A percentile compares a stretch with the other conserved stretches of the same genome.
phyloP scores from a whole-genome alignment of 2,113 vertebrate species.

The Ageneiosus marmoratus region DNA sequence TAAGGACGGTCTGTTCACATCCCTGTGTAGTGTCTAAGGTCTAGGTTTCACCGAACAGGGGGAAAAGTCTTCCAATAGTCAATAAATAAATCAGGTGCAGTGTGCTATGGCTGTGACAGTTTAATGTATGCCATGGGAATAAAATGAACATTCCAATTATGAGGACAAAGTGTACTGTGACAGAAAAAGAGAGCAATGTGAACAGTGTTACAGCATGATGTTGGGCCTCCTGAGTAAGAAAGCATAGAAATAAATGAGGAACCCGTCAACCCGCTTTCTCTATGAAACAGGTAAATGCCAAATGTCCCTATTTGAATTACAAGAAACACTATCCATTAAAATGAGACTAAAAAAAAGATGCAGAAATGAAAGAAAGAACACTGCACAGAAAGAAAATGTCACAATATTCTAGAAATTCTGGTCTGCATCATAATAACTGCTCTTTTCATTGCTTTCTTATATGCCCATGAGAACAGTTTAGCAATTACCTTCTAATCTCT shows the following conservation, averaged over 20 bases:
- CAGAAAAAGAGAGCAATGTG: conserved; percentile 7
- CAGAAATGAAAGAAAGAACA: background rate
- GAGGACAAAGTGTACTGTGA: conserved; percentile 24
- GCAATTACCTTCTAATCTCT: background rate
- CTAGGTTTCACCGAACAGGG: conserved; percentile 7
- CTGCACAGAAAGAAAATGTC: background rate
- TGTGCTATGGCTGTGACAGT: conserved; percentile 35
- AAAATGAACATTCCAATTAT: conserved; percentile 46
- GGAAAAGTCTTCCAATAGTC: conserved; percentile 13
- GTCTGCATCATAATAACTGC: too few species aligned
- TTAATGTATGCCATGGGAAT: conserved; percentile 52
- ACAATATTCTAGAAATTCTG: background rate
- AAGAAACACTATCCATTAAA: conserved; percentile 10
- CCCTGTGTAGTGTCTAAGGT: background rate
- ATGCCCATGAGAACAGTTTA: background rate
- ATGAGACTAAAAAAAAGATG: background rate
- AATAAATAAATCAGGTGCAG: conserved; percentile 51
- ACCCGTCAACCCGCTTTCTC: background rate
- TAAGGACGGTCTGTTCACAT: conserved; percentile 22
- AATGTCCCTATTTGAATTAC: conserved; percentile 9
- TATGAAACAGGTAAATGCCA: conserved; percentile 3
- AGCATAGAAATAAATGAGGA: conserved; percentile 20
- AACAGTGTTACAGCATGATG: conserved; percentile 11
- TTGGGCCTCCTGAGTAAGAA: conserved; percentile 1
- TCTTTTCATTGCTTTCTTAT: background rate